Conservation (phyloP, 1,140 invertebrate genomes). For the Calycopis cecrops region DNA sequence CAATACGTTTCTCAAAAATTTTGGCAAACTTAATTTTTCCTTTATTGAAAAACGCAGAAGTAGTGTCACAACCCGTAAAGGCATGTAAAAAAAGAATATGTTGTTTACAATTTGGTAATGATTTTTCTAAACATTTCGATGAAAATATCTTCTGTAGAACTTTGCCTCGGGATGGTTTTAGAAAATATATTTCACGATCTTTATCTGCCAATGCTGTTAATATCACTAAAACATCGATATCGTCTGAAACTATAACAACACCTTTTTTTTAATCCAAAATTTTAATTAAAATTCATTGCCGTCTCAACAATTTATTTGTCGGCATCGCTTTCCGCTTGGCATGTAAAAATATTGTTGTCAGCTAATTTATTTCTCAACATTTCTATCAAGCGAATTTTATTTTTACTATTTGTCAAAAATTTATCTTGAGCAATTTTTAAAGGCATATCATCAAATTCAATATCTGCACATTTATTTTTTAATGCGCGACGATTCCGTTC, state of each 20-base stretch:
- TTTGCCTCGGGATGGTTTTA: slow-evolving; percentile 27
- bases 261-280: too few relatives aligned
- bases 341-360: slow-evolving; percentile 36
- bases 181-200: slow-evolving; percentile 30
- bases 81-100: slow-evolving; percentile 33
- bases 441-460: too few relatives aligned
- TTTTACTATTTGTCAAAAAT: too few relatives aligned
- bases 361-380: too few relatives aligned
- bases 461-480: too few relatives aligned
- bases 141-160: slow-evolving; percentile 26
- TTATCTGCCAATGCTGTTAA: slow-evolving; percentile 18
- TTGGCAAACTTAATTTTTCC: slow-evolving; percentile 31
- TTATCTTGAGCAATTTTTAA: too few relatives aligned
- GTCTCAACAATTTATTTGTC: slow-evolving; percentile 33
- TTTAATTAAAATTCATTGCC: slow-evolving; percentile 26
- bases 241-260: slow-evolving; percentile 29
- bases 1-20: too few relatives aligned
- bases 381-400: too few relatives aligned
- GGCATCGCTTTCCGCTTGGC: slow-evolving; percentile 30
- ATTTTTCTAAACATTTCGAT: slow-evolving; percentile 26
- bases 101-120: slow-evolving; percentile 32
- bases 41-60: slow-evolving; percentile 29
- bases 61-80: slow-evolving; percentile 33
- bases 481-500: too few relatives aligned
- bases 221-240: slow-evolving; percentile 26